Evolutionary conservation across 1,140 invertebrate species (phyloP).

Genomic region (Scaptomyza montana): DNA sequence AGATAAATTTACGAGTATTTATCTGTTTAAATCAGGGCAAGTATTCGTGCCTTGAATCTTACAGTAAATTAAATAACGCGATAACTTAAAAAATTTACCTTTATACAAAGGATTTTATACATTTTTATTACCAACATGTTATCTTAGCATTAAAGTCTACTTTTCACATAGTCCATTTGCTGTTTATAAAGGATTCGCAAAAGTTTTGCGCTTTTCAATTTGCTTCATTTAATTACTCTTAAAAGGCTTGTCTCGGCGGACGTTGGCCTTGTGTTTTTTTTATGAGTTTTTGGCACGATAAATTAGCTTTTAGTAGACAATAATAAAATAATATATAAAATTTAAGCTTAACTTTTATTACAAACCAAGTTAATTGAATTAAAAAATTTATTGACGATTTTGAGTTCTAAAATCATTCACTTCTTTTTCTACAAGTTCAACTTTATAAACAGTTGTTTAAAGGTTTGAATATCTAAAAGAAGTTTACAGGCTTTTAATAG

Average conservation of each 20-base stretch:
- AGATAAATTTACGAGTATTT: constrained; percentile 22
- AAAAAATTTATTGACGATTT: not conserved
- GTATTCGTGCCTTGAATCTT: not conserved
- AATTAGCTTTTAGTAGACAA: constrained; percentile 39
- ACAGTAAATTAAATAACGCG: not conserved
- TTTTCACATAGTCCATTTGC: too few relatives aligned
- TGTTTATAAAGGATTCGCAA: too few relatives aligned
- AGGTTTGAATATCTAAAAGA: not conserved
- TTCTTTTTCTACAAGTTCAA: not conserved
- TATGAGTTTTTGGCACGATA: constrained; percentile 48
- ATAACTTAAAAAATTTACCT: not conserved
- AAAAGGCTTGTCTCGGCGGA: constrained; percentile 8
- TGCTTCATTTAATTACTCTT: constrained; percentile 2
- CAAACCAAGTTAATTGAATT: constrained; percentile 15
- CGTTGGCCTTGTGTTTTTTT: constrained; percentile 20
- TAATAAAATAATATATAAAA: constrained; percentile 10
- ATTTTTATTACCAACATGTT: too few relatives aligned
- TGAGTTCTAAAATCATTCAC: constrained; percentile 22
- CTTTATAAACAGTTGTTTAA: not conserved
- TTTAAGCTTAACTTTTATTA: not conserved
- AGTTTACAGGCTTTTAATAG: too few relatives aligned
- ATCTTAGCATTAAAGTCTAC: too few relatives aligned
- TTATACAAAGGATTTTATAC: too few relatives aligned
- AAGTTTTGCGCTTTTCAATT: not conserved
- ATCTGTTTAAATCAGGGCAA: not conserved